Evolutionary conservation across 2,888 invertebrate species (phyloP).

Genomic region (Athetis lepigone): DNA sequence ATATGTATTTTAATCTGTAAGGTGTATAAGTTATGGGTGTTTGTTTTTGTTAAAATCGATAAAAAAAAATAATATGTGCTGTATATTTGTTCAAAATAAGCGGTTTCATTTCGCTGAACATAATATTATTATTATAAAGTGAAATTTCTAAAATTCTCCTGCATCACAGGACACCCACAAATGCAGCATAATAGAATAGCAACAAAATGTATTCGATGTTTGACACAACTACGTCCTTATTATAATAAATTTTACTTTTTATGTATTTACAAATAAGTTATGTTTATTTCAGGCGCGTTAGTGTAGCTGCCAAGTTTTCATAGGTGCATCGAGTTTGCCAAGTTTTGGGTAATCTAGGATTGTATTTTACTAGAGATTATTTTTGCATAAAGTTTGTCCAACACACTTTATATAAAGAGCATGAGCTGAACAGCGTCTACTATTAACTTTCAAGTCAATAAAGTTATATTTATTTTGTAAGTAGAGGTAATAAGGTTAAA

Average conservation of each 20-base stretch:
- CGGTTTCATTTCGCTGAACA: too few relatives aligned
- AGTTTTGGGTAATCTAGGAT: conserved; percentile 32
- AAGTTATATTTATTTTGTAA: too few relatives aligned
- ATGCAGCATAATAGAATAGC: conserved; percentile 28
- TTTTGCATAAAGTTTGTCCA: conserved; percentile 19
- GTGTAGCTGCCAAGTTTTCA: conserved; percentile 47
- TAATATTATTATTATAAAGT: neutral
- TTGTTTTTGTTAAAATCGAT: too few relatives aligned
- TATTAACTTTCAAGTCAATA: too few relatives aligned
- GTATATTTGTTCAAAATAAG: neutral
- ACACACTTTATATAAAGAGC: too few relatives aligned
- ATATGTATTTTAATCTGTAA: too few relatives aligned
- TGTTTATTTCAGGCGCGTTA: conserved; percentile 13
- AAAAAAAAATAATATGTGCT: too few relatives aligned
- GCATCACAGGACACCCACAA: neutral
- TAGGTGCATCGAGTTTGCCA: conserved; percentile 44
- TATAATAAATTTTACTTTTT: conserved; percentile 32
- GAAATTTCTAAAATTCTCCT: conserved; percentile 31
- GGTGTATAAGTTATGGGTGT: too few relatives aligned
- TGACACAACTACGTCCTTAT: conserved; percentile 26
- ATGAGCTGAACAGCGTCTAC: too few relatives aligned
- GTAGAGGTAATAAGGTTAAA: too few relatives aligned
- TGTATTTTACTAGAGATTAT: conserved; percentile 44
- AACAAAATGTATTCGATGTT: conserved; percentile 32
- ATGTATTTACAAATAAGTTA: conserved; percentile 20